A percentile compares a stretch with the other conserved stretches of the same genome.
phyloP scores from a whole-genome alignment of 1,140 invertebrate genomes.

The Pomacea maculata region DNA sequence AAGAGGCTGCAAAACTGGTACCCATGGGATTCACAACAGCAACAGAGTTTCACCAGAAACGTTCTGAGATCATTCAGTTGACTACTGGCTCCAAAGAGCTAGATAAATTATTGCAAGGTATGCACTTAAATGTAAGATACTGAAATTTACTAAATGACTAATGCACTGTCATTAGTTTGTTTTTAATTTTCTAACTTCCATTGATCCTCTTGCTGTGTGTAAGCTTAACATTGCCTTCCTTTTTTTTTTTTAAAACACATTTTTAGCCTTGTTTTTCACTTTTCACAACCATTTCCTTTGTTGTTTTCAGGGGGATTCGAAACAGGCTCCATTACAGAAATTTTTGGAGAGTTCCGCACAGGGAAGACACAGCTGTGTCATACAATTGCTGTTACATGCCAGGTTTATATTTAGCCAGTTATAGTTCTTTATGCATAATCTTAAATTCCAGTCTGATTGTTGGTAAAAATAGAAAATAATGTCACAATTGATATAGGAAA shows the following conservation, averaged over 20 bases:
- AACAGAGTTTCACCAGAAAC: constrained; percentile 92
- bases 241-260: too few relatives aligned
- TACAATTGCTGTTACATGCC: constrained; percentile 97
- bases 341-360: constrained; percentile 98
- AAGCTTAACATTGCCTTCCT: too few relatives aligned
- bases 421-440: background rate
- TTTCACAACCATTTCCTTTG: background rate
- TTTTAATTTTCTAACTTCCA: too few relatives aligned
- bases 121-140: background rate
- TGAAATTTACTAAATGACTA: too few relatives aligned
- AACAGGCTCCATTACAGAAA: constrained; percentile 99
- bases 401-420: constrained; percentile 68
- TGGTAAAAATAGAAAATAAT: background rate
- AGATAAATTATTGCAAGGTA: constrained; percentile 81
- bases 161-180: too few relatives aligned
- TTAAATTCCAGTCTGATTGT: background rate
- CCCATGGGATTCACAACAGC: constrained; percentile 98
- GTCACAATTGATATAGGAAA: background rate
- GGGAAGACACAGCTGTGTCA: constrained; percentile 99
- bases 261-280: background rate
- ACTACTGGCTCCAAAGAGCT: constrained; percentile 95
- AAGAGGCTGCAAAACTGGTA: constrained; percentile 91
- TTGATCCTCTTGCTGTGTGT: too few relatives aligned
- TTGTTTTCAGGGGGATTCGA: constrained; percentile 85
- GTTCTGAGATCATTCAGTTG: constrained; percentile 74